Percentiles rank a stretch among this genome's conserved stretches.
Conservation (phyloP, 2,113 vertebrate genomes). For the Paradisaea rubra region DNA sequence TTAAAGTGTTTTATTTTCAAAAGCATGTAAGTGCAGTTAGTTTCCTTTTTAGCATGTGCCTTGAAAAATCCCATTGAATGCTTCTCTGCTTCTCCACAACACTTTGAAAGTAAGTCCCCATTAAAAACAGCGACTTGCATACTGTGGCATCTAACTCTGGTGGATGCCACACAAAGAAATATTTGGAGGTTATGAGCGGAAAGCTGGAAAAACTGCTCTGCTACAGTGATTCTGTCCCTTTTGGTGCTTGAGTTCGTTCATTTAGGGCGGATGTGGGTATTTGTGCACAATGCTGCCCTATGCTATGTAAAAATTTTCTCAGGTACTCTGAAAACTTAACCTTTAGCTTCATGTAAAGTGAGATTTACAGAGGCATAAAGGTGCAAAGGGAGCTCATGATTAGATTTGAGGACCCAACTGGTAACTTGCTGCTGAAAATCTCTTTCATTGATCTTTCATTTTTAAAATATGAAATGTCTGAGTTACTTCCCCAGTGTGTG, state of each 20-base stretch:
- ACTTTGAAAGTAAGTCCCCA: not conserved
- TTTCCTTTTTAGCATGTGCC: not conserved
- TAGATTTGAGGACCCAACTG: not conserved
- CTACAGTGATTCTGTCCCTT: not conserved
- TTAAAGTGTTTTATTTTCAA: not conserved
- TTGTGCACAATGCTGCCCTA: not conserved
- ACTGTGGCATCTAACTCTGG: not conserved
- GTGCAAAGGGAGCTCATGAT: not conserved
- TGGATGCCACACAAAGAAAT: not conserved
- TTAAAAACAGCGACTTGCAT: not conserved
- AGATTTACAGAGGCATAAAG: slow-evolving; percentile 8
- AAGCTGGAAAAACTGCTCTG: not conserved
- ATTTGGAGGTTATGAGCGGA: not conserved
- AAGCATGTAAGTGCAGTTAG: not conserved
- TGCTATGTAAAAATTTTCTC: not conserved
- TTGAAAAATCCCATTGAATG: not conserved
- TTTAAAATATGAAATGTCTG: slow-evolving; percentile 53
- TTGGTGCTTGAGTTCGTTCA: not conserved
- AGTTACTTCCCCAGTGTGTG: slow-evolving; percentile 50
- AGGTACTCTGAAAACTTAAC: not conserved
- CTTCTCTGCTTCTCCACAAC: not conserved
- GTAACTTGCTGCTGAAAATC: slow-evolving; percentile 28
- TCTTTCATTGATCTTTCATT: slow-evolving; percentile 13
- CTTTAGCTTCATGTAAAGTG: not conserved
- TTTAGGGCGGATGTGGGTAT: not conserved